phyloP scores from a whole-genome alignment of 2,113 vertebrate genomes.

The Probosciger aterrimus region DNA sequence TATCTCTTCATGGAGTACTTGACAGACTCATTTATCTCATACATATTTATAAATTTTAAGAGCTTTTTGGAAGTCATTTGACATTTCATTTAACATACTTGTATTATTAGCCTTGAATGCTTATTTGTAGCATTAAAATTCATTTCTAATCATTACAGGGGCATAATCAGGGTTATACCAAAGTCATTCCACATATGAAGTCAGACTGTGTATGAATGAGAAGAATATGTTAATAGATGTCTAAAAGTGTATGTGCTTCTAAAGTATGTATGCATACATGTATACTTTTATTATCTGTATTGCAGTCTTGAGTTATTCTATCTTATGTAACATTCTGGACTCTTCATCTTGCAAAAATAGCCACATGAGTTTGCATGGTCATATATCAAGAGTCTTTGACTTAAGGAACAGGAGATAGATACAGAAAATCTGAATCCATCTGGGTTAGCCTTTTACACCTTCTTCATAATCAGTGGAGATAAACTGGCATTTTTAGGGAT shows the following conservation, averaged over 20 bases:
- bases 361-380: neutral
- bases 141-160: conserved; percentile 66
- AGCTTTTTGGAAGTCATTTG: conserved; percentile 78
- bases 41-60: conserved; percentile 79
- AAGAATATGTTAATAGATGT: neutral
- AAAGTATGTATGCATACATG: neutral
- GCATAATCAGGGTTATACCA: conserved; percentile 20
- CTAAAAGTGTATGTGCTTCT: neutral
- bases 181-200: neutral
- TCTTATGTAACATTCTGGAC: neutral
- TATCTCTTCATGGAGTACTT: conserved; percentile 66
- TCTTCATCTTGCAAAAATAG: neutral
- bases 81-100: conserved; percentile 79
- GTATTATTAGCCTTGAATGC: conserved; percentile 74
- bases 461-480: neutral
- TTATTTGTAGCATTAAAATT: conserved; percentile 71
- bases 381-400: neutral
- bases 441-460: neutral
- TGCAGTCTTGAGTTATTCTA: neutral
- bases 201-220: neutral
- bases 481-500: neutral
- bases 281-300: neutral
- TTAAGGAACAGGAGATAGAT: neutral
- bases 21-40: conserved; percentile 74
- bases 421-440: neutral